A percentile compares a stretch with the other conserved stretches of the same genome.
Conservation (phyloP, 1,140 invertebrate genomes). For the Scaptomyza graminum region DNA sequence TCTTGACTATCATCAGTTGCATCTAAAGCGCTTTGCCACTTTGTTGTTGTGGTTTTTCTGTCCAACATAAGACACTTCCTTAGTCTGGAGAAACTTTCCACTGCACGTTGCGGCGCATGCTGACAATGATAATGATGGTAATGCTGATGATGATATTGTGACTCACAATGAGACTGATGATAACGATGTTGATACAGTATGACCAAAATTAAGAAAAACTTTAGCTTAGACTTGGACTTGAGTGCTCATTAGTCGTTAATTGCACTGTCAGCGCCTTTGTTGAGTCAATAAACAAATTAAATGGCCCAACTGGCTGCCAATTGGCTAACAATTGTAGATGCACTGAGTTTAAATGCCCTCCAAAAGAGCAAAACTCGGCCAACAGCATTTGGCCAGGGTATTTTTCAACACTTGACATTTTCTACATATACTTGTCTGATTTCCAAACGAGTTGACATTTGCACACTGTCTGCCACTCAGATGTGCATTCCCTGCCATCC, state of each 20-base stretch:
- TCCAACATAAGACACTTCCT: slow-evolving; percentile 33
- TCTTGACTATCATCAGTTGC: slow-evolving; percentile 47
- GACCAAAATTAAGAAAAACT: slow-evolving; percentile 34
- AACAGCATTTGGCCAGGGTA: slow-evolving; percentile 37
- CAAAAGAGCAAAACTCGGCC: slow-evolving; percentile 7
- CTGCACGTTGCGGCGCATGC: too few relatives aligned
- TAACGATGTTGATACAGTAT: slow-evolving; percentile 21
- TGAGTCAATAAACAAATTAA: slow-evolving; percentile 59
- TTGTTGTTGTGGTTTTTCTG: slow-evolving; percentile 58
- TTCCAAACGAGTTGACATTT: slow-evolving; percentile 59
- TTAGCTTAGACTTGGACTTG: slow-evolving; percentile 33
- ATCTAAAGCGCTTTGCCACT: slow-evolving; percentile 57
- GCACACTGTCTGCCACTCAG: slow-evolving; percentile 48
- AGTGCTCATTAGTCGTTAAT: slow-evolving; percentile 52
- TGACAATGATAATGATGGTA: not conserved
- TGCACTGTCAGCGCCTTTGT: slow-evolving; percentile 20
- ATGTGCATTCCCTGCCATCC: slow-evolving; percentile 37
- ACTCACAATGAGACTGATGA: slow-evolving; percentile 4
- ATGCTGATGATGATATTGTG: slow-evolving; percentile 10
- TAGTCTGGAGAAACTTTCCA: too few relatives aligned
- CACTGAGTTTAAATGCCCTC: not conserved
- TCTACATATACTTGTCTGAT: slow-evolving; percentile 48
- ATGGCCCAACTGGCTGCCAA: slow-evolving; percentile 45
- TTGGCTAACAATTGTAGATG: slow-evolving; percentile 19
- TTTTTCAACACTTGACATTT: slow-evolving; percentile 32